Base-by-base conservation (phyloP, 2,797 vertebrate genomes). In the Meda fulgida region DNA sequence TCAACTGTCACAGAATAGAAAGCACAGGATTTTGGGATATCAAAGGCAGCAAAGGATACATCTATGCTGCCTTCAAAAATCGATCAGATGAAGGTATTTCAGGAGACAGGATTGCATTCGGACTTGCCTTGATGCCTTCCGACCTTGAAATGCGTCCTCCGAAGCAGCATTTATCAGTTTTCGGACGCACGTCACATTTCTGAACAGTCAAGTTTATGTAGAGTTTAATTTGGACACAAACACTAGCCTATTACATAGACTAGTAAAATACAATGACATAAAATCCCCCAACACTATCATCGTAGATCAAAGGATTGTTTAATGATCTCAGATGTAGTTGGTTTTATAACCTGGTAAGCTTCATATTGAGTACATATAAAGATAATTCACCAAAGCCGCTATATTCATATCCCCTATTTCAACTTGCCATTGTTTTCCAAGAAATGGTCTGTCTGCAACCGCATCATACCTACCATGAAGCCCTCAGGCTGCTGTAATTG, bases 301-400 rank as follows among this genome's bases (percentile, higher is more conserved):
- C 31, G 78, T 36, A 67, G 66, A 36, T 51, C 26, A 80, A 67
- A 23, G 6, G 6, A 48, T 65, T 34, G 26, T 34, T 46, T 79
- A 34, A 65, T 48, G 40, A 66, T 19, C 4, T 85, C 36, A 48
- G 7, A 46, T 31, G 9, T 29, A 26, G 26, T 48, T 79, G 40
- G n/a, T 48, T 69, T 34, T 85, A 73, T 51, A n/a, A n/a, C 26
- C 69, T 72, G 55, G 38, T 73, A 80, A 51, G 21, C 63, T 51
- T 69, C 21, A 80, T 48, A 65, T 11, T 53, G 46, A 67, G 13
- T 31, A 31, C 31, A 31, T 31, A 31, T 31, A 31, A 31, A 80
- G 31, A 26, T 38, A 16, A 67, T n/a, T 34, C 73, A 23, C 19
- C 43, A 67, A n/a, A 66, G 40, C 29, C 26, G 2, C 40, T 14